These are phyloP conservation scores for Actinernus sp. DNA, from an alignment of 92 coral and sea anemone species.

Conservation along the genomic window DNA sequence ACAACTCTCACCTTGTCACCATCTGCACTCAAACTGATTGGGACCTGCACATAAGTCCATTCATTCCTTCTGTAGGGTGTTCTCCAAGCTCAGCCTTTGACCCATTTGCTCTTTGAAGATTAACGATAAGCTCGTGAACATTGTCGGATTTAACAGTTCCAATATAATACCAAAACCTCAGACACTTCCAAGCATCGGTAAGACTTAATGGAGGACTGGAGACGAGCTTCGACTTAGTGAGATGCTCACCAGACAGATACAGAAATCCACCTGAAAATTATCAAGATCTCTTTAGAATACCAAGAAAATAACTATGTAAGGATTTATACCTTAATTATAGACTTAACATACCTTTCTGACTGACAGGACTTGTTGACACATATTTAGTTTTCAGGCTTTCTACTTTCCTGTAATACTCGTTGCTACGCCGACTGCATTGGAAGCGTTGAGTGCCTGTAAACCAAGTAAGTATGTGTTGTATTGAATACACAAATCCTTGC, in stretches of 20 bases:
- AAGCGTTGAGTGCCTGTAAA: too few relatives aligned
- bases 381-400: too few relatives aligned
- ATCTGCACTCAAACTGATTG: background rate
- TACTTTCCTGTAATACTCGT: too few relatives aligned
- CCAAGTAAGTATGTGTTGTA: too few relatives aligned
- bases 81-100: conserved; percentile 12
- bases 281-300: background rate
- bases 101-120: conserved; percentile 1
- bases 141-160: background rate
- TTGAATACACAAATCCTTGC: too few relatives aligned
- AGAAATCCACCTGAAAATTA: conserved; percentile 2
- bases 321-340: too few relatives aligned
- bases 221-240: background rate
- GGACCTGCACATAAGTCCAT: conserved; percentile 39
- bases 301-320: too few relatives aligned
- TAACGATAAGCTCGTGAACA: background rate
- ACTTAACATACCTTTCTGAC: too few relatives aligned
- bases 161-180: conserved; percentile 4
- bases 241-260: background rate
- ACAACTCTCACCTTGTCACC: conserved; percentile 13
- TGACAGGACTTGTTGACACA: too few relatives aligned
- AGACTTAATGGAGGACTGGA: conserved; percentile 5
- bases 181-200: background rate
- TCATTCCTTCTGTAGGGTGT: conserved; percentile 27
- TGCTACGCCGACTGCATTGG: too few relatives aligned